Base-by-base conservation (phyloP, 2,113 vertebrate genomes). In the Pachypanchax playfairii region DNA sequence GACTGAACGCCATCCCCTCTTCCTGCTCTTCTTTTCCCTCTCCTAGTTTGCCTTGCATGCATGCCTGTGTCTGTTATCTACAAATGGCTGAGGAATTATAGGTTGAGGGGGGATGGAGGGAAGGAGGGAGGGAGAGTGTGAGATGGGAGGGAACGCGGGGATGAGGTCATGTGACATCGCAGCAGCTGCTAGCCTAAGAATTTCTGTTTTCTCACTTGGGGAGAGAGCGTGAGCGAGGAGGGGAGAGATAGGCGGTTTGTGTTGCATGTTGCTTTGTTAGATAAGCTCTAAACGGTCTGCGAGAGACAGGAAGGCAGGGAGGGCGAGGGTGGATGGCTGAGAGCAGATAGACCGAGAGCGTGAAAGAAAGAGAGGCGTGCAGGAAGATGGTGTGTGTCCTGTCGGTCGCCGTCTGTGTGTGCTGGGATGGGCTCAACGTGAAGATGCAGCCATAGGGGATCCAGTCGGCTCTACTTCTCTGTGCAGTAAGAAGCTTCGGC, bases 101-200 rank as follows among this genome's bases (percentile, higher is more conserved):
- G 78, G 77, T 91, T 81, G 80, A 87, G 87, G 82, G 78, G 82
- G 80, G 79, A 77, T 80, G 79, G 82, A 79, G 71, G 55, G 79
- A 62, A 53, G 73, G 66, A 73, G 75, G 63, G 76, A 68, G 65
- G 69, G 49, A 70, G 52, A 65, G 73, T 54, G 70, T 49, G 67
- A 71, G 69, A 61, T 58, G 73, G 70, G 69, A 54, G 66, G 41
- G 43, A 24, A 26, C 25, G 26, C 11, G 66, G 36, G 77, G 49
- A 26, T 59, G 64, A 59, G 80, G 74, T 90, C 75, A 77, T 86
- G 87, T 92, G 87, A 88, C 64, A 39, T 52, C 62, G 64, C 72
- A 81, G 88, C 92, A 93, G 93, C 93, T 92, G 90, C 88, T 93
- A 82, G 80, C 80, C 90, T 87, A 86, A 90, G 91, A 92, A 80